These are phyloP conservation scores for Sarcophaga caerulescens DNA, from an alignment of 2,888 invertebrate genomes.

Conservation along the genomic window DNA sequence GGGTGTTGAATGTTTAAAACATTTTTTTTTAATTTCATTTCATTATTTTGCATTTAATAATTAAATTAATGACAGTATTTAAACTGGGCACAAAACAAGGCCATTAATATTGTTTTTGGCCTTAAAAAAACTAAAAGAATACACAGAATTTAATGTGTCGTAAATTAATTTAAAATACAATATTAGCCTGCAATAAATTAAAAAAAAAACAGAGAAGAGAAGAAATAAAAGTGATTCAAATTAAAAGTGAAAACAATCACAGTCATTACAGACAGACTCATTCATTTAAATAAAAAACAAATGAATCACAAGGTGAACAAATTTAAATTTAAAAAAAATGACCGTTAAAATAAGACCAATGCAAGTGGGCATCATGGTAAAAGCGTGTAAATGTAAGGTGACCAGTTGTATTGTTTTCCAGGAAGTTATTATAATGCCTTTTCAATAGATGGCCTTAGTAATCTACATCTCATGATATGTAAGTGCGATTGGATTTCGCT, in stretches of 20 bases:
- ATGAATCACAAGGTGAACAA: background rate
- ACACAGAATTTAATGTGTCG: background rate
- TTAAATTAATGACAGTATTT: constrained; percentile 22
- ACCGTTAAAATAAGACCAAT: constrained; percentile 14
- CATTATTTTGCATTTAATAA: constrained; percentile 19
- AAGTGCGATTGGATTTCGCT: too few relatives aligned
- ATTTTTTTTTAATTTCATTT: constrained; percentile 10
- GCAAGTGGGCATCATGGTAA: constrained; percentile 17
- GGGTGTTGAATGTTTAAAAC: background rate
- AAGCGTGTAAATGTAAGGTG: background rate
- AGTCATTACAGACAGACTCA: background rate
- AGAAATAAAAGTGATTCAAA: constrained; percentile 13
- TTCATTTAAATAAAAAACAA: background rate
- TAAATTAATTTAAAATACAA: constrained; percentile 8
- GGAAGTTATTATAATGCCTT: background rate
- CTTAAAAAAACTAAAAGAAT: constrained; percentile 6
- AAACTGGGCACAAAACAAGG: constrained; percentile 1
- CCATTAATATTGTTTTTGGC: constrained; percentile 5
- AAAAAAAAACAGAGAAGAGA: background rate
- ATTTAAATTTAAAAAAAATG: background rate
- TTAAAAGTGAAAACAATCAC: background rate
- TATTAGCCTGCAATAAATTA: background rate
- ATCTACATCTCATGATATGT: background rate
- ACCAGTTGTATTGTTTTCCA: background rate
- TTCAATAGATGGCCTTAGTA: background rate